Evolutionary conservation across 2,888 invertebrate species (phyloP), one percentile per base, ranked within the genome.

Genomic region (Rutpela maculata): DNA sequence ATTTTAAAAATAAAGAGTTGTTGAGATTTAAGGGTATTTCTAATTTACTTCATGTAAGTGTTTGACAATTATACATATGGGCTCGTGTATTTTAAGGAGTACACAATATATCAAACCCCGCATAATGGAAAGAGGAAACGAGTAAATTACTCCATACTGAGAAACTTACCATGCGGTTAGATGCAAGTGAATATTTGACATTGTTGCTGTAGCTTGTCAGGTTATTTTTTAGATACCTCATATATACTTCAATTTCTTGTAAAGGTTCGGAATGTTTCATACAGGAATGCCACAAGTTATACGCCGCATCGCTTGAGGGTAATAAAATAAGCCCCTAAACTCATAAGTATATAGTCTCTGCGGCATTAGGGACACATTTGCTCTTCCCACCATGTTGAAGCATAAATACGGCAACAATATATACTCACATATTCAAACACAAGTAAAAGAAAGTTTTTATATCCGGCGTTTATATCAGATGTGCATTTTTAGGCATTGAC

Each of bases 261-360:
- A n/a, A 31, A 18, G 38, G 31, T 22, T 18, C 12, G 65, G 65
- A 65, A 38, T 50, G 65, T 18, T 43, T 1, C 17, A 66, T 22
- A 12, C 59, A 22, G 59, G 59, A 59, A 59, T 59, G 18, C 19
- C 15, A 50, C 17, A 43, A 12, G 50, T 43, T 66, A 66, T 43
- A 38, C 7, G 12, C 65, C 19, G 38, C 38, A 43, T 66, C 38
- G 38, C 43, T 50, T 18, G 11, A 18, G 43, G 19, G 65, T 19
- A 66, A 50, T 66, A 66, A 66, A 66, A 43, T 66, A 38, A 38
- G 65, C 65, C 43, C 38, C 19, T 66, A 66, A 66, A 12, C 3
- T 66, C 50, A 19, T 66, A 66, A 43, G 19, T 66, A 66, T 19
- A 19, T 19, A 66, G 38, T 66, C 11, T 66, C 17, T 17, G 19